Conservation (phyloP, 2,113 vertebrate species). For the Mesitornis unicolor region DNA sequence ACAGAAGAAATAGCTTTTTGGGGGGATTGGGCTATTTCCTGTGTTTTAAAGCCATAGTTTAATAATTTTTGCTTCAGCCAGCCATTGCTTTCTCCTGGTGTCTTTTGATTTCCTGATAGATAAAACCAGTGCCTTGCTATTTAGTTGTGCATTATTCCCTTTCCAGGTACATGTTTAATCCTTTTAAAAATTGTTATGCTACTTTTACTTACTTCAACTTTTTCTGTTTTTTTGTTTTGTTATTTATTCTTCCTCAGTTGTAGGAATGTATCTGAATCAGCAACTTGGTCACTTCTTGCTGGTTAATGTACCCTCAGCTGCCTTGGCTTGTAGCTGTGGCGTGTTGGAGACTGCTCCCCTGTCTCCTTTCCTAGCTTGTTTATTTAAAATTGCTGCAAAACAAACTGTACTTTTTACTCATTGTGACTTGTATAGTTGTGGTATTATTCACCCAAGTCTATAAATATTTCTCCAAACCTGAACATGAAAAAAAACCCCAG, state of each 20-base stretch:
- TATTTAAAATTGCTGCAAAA: not conserved
- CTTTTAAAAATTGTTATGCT: not conserved
- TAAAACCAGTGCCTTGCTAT: not conserved
- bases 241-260: not conserved
- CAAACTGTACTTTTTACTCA: not conserved
- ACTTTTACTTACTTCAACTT: not conserved
- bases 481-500: fast-evolving
- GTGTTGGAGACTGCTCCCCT: not conserved
- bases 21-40: not conserved
- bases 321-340: not conserved
- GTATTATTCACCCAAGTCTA: not conserved
- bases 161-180: not conserved
- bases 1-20: not conserved
- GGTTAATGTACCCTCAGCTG: not conserved
- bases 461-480: not conserved
- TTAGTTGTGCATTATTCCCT: not conserved
- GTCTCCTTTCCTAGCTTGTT: not conserved
- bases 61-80: not conserved
- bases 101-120: not conserved
- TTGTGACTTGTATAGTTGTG: not conserved
- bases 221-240: not conserved
- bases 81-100: not conserved
- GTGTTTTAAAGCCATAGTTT: not conserved
- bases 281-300: not conserved
- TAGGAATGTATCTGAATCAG: not conserved